Evolutionary conservation across 2,797 vertebrate genomes (phyloP).

Genomic region (Triplophysa yarkandensis): DNA sequence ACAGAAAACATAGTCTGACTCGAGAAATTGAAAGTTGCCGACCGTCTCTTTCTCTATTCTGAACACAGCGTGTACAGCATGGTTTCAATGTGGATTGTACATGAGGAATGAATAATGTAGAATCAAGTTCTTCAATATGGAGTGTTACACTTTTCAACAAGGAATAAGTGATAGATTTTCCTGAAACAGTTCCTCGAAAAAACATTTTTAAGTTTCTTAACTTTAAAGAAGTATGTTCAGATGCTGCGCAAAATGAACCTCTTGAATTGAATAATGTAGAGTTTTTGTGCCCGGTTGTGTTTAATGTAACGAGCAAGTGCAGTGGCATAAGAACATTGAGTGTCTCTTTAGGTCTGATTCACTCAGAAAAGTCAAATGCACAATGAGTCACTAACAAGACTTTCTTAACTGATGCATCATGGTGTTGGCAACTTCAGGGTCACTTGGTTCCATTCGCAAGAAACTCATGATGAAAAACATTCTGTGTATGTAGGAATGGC

Average conservation of each 20-base stretch:
- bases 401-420: not conserved
- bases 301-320: not conserved
- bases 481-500: too few relatives aligned
- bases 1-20: slow-evolving; percentile 15
- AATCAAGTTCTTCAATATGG: not conserved
- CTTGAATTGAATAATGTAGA: not conserved
- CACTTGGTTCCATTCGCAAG: not conserved
- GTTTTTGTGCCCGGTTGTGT: not conserved
- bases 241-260: not conserved
- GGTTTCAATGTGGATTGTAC: not conserved
- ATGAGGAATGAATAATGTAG: not conserved
- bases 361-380: not conserved
- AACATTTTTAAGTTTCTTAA: not conserved
- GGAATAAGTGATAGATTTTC: not conserved
- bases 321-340: not conserved
- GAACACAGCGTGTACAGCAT: not conserved
- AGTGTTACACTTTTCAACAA: not conserved
- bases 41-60: not conserved
- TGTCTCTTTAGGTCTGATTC: not conserved
- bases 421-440: not conserved
- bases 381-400: not conserved
- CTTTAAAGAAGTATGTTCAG: not conserved
- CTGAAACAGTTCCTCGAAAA: not conserved
- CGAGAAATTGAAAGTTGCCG: not conserved
- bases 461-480: not conserved